A percentile compares a stretch with the other conserved stretches of the same genome.
Evolutionary conservation across 2,888 invertebrate species (phyloP).

Genomic region (Drosophila paranaensis): DNA sequence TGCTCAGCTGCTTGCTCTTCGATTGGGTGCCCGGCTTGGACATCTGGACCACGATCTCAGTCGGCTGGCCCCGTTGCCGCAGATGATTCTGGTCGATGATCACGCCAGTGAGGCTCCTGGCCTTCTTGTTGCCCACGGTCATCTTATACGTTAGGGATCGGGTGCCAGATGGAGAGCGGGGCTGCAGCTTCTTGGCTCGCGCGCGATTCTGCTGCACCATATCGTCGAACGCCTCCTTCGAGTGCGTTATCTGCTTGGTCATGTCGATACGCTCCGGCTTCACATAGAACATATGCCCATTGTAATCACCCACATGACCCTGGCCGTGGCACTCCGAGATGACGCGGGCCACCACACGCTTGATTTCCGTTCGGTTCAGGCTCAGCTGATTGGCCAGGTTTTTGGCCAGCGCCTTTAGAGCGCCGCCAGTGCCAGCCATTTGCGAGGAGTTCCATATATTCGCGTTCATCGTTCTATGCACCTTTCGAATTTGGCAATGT

Average conservation of each 20-base stretch:
- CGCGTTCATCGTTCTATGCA: constrained; percentile 24
- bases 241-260: constrained; percentile 48
- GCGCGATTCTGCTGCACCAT: constrained; percentile 31
- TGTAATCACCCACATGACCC: constrained; percentile 55
- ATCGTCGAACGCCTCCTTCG: constrained; percentile 69
- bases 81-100: constrained; percentile 41
- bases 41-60: constrained; percentile 24
- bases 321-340: constrained; percentile 52
- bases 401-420: constrained; percentile 54
- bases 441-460: constrained; percentile 57
- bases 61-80: background rate
- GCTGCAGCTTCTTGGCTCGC: background rate
- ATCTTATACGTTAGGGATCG: constrained; percentile 8
- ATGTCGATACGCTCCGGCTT: constrained; percentile 57
- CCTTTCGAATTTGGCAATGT: constrained; percentile 13
- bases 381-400: constrained; percentile 59
- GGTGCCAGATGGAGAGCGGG: background rate
- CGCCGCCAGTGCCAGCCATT: constrained; percentile 56
- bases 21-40: background rate
- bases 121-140: constrained; percentile 5
- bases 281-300: constrained; percentile 57
- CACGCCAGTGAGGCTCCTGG: constrained; percentile 36
- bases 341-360: constrained; percentile 59
- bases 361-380: constrained; percentile 47
- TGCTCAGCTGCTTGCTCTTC: constrained; percentile 7